Base-by-base conservation (phyloP, 2,797 vertebrate genomes). In the Pempheris klunzingeri region DNA sequence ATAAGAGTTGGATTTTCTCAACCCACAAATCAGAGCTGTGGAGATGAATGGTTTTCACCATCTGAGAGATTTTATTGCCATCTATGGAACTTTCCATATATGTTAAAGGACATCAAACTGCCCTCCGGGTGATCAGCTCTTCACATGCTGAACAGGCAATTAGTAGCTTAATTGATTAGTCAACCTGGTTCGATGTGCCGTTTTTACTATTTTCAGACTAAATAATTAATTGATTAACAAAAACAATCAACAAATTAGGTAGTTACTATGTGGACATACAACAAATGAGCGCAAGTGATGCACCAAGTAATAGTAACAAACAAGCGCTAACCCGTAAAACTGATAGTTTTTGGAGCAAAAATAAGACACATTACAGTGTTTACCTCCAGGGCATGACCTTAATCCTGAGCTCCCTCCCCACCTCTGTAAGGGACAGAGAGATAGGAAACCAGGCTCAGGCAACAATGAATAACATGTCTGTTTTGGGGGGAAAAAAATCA, bases 401-500 rank as follows among this genome's bases (percentile, higher is more conserved):
- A 88, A 90, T 87, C 90, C 84, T 68, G 71, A 80, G 66, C 82
- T 81, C 62, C 66, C 68, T 67, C 76, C 62, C 82, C 53, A 90
- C 64, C 87, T 87, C 83, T 87, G 78, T 71, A 57, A 80, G 73
- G 72, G 70, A 77, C 81, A 82, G 64, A 76, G 77, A 90, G 82
- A 90, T 77, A 85, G 86, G 86, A 89, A 86, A 77, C 77, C 67
- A 49, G 78, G 81, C 81, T 83, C 73, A 78, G 82, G 74, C 86
- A 91, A 90, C 89, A 90, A 92, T 85, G 79, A 88, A 90, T 87
- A 90, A 91, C 77, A 41, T 82, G 84, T 90, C 90, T 87, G 86
- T 91, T 94, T 92, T 86, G 58, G 86, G 86, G 72, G 66, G 67
- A 46, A 6, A 30, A n/a, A 78, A 91, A 94, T 96, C 94, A 94